Conservation (phyloP, 2,888 invertebrate species). For the Lasioglossum leucozonium region DNA sequence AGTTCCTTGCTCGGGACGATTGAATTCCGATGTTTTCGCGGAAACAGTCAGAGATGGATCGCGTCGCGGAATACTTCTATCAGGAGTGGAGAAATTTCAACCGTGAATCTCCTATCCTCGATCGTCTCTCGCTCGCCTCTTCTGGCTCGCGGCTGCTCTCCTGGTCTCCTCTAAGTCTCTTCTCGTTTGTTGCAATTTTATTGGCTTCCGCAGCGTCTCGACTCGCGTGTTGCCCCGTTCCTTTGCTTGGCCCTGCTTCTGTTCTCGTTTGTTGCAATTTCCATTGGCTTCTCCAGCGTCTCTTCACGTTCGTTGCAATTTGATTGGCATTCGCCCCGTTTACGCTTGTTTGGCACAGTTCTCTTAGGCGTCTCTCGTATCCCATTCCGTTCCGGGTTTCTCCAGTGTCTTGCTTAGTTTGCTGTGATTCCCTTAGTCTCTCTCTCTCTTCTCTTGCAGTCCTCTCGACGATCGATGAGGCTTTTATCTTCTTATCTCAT, state of each 20-base stretch:
- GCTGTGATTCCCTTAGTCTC: background rate
- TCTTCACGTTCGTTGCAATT: background rate
- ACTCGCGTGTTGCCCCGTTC: background rate
- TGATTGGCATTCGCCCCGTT: background rate
- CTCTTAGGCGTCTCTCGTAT: background rate
- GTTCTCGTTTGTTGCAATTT: background rate
- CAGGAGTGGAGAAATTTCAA: background rate
- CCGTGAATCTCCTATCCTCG: slow-evolving; percentile 40
- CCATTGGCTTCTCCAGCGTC: background rate
- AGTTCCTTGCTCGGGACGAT: slow-evolving; percentile 3
- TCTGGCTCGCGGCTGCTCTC: background rate
- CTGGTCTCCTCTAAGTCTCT: background rate
- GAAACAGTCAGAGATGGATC: background rate
- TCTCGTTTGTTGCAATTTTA: background rate
- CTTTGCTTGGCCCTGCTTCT: background rate
- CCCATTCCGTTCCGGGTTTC: background rate
- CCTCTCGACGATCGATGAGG: too few relatives aligned
- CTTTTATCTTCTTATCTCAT: too few relatives aligned
- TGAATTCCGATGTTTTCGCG: background rate
- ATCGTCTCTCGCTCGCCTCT: background rate
- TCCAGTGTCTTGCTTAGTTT: too few relatives aligned
- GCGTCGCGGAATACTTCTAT: background rate
- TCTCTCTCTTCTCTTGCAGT: background rate
- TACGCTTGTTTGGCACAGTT: background rate
- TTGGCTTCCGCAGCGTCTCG: background rate